Evolutionary conservation across 2,797 vertebrate genomes (phyloP).

Genomic region (Coregonus ussuriensis): DNA sequence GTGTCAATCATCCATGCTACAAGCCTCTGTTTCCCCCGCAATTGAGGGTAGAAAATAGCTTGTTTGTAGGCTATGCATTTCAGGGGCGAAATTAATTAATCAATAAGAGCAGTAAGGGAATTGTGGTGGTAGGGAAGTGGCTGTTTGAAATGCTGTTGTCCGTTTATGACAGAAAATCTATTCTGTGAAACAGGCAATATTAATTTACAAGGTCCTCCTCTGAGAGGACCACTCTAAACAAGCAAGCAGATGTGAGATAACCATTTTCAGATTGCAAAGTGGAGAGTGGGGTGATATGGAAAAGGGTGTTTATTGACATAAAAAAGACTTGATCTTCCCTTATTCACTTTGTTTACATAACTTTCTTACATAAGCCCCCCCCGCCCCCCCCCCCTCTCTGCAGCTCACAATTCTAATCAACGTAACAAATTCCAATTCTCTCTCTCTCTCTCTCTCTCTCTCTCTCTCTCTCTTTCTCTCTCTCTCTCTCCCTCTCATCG

Average conservation of each 20-base stretch:
- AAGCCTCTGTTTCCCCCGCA: conserved; percentile 16
- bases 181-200: conserved; percentile 19
- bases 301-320: conserved; percentile 17
- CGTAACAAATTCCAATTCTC: conserved; percentile 45
- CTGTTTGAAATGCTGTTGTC: conserved; percentile 19
- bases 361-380: conserved; percentile 45
- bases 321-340: conserved; percentile 34
- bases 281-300: conserved; percentile 24
- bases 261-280: conserved; percentile 23
- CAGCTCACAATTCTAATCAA: conserved; percentile 57
- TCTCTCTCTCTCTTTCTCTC: too few species aligned
- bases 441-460: not conserved
- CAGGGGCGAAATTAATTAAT: conserved; percentile 48
- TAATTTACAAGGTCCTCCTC: conserved; percentile 6
- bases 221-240: not conserved
- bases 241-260: not conserved
- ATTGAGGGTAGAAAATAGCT: conserved; percentile 17
- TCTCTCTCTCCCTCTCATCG: not conserved
- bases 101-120: conserved; percentile 16
- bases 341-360: conserved; percentile 46
- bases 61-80: conserved; percentile 14
- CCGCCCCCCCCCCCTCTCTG: conserved; percentile 3
- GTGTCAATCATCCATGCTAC: conserved; percentile 46
- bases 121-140: conserved; percentile 10
- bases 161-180: conserved; percentile 33